Conservation (phyloP, 1,140 invertebrate genomes). For the Sinonovacula constricta region DNA sequence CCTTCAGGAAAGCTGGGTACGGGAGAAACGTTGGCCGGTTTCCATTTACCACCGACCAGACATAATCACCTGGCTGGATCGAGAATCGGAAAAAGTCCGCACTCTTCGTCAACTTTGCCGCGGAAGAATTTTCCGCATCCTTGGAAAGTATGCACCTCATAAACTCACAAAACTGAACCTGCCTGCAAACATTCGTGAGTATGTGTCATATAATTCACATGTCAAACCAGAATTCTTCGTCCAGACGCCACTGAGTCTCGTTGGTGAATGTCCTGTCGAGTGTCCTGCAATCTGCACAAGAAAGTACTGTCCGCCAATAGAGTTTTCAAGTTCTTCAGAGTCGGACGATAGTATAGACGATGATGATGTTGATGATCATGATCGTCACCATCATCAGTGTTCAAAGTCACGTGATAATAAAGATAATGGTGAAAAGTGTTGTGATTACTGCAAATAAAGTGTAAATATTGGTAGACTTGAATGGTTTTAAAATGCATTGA, state of each 20-base stretch:
- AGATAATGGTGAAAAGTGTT: slow-evolving; percentile 20
- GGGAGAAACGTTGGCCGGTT: slow-evolving; percentile 63
- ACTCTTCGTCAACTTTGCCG: slow-evolving; percentile 65
- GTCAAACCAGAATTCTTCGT: slow-evolving; percentile 67
- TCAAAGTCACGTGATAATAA: slow-evolving; percentile 8
- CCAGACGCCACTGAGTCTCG: slow-evolving; percentile 51
- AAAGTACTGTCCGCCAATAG: slow-evolving; percentile 62
- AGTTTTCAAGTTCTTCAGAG: slow-evolving; percentile 65
- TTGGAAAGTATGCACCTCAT: slow-evolving; percentile 60
- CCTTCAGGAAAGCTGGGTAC: slow-evolving; percentile 69
- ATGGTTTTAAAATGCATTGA: too few species aligned
- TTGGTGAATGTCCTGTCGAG: slow-evolving; percentile 67
- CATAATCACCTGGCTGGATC: slow-evolving; percentile 63
- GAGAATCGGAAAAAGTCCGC: slow-evolving; percentile 51
- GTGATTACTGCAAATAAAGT: slow-evolving; percentile 41
- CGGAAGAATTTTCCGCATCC: slow-evolving; percentile 57
- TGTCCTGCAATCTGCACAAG: slow-evolving; percentile 62
- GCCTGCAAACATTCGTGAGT: slow-evolving; percentile 60
- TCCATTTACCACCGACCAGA: slow-evolving; percentile 65
- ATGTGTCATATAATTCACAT: slow-evolving; percentile 63
- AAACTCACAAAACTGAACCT: slow-evolving; percentile 64
- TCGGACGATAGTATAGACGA: slow-evolving; percentile 54
- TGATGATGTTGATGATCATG: slow-evolving; percentile 27
- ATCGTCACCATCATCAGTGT: not conserved
- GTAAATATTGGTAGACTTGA: too few species aligned